Base-by-base conservation (phyloP, 1,140 invertebrate species). In the Cotesia glomerata region DNA sequence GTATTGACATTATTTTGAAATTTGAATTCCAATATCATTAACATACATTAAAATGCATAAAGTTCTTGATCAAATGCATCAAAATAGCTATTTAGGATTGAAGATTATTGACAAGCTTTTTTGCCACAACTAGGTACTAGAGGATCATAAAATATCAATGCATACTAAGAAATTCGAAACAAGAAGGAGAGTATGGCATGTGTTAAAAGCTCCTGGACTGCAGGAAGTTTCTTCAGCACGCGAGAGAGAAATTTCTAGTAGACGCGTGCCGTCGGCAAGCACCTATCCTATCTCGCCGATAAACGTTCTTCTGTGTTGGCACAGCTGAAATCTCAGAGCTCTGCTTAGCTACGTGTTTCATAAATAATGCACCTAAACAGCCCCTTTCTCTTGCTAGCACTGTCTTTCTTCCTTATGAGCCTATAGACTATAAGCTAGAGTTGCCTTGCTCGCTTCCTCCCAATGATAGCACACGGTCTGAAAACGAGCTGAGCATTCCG, bases 281-380 rank as follows among this genome's bases (percentile, higher is more conserved):
- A 36, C 58, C 69, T 62, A 56, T 74, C 70, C 62, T 66, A 59
- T 66, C 69, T 62, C 8, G 45, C 45, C 62, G 72, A 69, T 76
- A 76, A 76, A 74, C 69, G 72, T 52, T 73, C 62, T 66, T 58
- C n/a, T 56, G 66, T 34, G 72, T 51, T 70, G 66, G 76, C 69
- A 75, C 71, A 51, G 75, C 79, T 80, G 76, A 85, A 85, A 85
- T 85, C 84, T 82, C 82, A 61, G 69, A 74, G 77, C 64, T 78
- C 77, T 81, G 77, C 79, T 83, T 80, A 81, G 77, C 77, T 78
- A 78, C 81, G 81, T 81, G 82, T 76, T 81, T 80, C 79, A 82
- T 85, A 85, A 83, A 84, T 81, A 83, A 84, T 84, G 75, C 75
- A 81, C 45, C 49, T 32, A 63, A 63, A 49, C 65, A 62, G 32